phyloP scores from a whole-genome alignment of 1,140 invertebrate species.

The Polypedilum pembai region DNA sequence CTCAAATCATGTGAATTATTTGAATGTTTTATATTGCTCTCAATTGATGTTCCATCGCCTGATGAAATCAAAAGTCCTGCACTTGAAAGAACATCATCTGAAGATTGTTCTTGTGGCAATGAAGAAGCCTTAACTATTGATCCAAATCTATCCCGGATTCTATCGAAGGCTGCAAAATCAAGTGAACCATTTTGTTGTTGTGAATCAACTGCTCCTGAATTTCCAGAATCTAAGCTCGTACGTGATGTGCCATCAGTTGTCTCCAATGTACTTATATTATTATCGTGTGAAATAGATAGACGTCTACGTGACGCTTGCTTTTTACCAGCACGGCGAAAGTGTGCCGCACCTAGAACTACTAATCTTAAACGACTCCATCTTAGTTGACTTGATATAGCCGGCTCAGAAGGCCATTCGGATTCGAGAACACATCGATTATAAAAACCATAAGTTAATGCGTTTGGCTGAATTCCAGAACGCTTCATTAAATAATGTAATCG shows the following conservation, averaged over 20 bases:
- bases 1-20: slow-evolving; percentile 36
- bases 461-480: slow-evolving; percentile 85
- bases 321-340: slow-evolving; percentile 68
- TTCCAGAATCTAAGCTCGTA: slow-evolving; percentile 46
- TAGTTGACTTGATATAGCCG: slow-evolving; percentile 67
- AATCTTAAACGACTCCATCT: slow-evolving; percentile 93
- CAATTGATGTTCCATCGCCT: slow-evolving; percentile 32
- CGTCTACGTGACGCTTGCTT: slow-evolving; percentile 47
- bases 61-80: slow-evolving; percentile 52
- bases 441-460: slow-evolving; percentile 94
- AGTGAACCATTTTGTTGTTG: slow-evolving; percentile 33
- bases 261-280: slow-evolving; percentile 45
- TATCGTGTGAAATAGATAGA: slow-evolving; percentile 39
- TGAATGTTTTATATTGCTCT: background rate
- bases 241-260: slow-evolving; percentile 46
- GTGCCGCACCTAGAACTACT: slow-evolving; percentile 82
- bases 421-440: slow-evolving; percentile 77
- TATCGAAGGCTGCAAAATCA: slow-evolving; percentile 52
- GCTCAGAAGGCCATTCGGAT: slow-evolving; percentile 86
- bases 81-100: slow-evolving; percentile 49
- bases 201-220: slow-evolving; percentile 36
- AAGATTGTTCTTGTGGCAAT: slow-evolving; percentile 36
- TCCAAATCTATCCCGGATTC: slow-evolving; percentile 51
- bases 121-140: slow-evolving; percentile 53
- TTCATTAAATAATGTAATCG: slow-evolving; percentile 94